Evolutionary conservation across 2,113 vertebrate genomes (phyloP).

Genomic region (Thymallus thymallus): DNA sequence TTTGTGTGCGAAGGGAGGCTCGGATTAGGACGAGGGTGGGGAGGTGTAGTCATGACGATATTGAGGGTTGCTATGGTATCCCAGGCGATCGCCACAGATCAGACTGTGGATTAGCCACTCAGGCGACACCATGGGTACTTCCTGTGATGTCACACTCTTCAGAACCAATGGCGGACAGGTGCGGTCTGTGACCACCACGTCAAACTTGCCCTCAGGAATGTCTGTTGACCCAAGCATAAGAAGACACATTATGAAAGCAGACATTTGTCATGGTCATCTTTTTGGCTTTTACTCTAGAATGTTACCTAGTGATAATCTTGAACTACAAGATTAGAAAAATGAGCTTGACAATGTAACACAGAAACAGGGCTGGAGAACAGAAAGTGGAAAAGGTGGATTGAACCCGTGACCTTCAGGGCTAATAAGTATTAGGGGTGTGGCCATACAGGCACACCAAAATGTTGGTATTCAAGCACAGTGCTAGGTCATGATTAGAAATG

Average conservation of each 20-base stretch:
- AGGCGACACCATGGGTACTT: slow-evolving; percentile 85
- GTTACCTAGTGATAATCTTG: no score
- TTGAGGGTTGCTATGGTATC: slow-evolving; percentile 81
- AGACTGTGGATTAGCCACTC: slow-evolving; percentile 97
- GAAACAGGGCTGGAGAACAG: no score
- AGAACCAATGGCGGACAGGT: slow-evolving; percentile 80
- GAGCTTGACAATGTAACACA: no score
- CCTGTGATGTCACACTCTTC: slow-evolving; percentile 77
- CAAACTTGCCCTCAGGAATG: slow-evolving; percentile 81
- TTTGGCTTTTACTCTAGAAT: no score
- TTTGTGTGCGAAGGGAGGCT: slow-evolving; percentile 40
- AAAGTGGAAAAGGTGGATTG: no score
- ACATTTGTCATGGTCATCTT: background rate
- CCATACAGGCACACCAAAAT: no score
- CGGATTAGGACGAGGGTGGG: slow-evolving; percentile 48
- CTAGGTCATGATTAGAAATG: no score
- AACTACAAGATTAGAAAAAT: no score
- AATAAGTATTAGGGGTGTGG: no score
- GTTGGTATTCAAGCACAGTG: no score
- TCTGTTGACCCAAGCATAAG: slow-evolving; percentile 69
- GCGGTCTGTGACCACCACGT: slow-evolving; percentile 84
- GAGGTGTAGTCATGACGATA: slow-evolving; percentile 78
- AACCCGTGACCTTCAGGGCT: no score
- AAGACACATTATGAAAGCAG: background rate
- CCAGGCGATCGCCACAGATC: slow-evolving; percentile 83